phyloP scores from a whole-genome alignment of 2,113 vertebrate genomes.

The Caloenas nicobarica region DNA sequence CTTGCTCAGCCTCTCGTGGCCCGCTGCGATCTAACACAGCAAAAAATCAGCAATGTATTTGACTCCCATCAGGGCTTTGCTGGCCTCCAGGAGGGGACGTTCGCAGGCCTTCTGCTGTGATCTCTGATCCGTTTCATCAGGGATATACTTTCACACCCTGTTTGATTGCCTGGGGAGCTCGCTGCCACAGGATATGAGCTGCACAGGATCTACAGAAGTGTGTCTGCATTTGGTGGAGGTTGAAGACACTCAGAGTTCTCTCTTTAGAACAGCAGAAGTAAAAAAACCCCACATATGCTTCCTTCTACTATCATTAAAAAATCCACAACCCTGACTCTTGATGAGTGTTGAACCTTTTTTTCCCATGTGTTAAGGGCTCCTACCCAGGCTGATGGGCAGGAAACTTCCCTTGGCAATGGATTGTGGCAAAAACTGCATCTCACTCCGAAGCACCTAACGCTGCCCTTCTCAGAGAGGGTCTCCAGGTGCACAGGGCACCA shows the following conservation, averaged over 20 bases:
- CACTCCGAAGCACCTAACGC: rapidly evolving
- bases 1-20: neutral
- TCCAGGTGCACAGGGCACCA: neutral
- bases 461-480: neutral
- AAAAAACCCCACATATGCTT: neutral
- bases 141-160: neutral
- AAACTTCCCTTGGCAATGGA: neutral
- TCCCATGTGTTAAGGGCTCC: neutral
- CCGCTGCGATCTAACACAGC: neutral
- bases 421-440: neutral
- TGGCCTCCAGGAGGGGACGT: neutral
- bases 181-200: neutral
- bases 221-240: neutral
- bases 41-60: neutral
- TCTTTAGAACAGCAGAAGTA: neutral
- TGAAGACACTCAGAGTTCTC: neutral
- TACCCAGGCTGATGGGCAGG: neutral
- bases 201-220: neutral
- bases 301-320: neutral
- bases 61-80: neutral
- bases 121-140: neutral
- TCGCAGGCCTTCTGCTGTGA: neutral
- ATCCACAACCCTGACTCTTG: neutral
- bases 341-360: neutral
- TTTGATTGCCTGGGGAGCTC: neutral